Evolutionary conservation across 1,140 invertebrate genomes (phyloP).

Genomic region (Patella vulgata): DNA sequence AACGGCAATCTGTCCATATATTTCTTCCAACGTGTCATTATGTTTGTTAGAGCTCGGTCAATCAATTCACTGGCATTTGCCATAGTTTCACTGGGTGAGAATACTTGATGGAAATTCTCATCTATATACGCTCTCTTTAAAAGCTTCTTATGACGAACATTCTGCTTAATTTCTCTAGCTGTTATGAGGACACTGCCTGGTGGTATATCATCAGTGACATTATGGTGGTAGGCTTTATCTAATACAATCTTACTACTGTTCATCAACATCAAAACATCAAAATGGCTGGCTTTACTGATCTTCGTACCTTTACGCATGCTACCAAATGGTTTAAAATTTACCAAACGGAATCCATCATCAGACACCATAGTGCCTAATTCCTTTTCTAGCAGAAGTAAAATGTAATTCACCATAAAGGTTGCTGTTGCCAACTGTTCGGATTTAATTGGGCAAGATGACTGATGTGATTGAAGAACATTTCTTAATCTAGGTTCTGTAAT

Average conservation of each 20-base stretch:
- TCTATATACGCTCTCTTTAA: conserved; percentile 13
- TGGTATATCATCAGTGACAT: conserved; percentile 31
- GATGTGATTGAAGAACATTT: conserved; percentile 39
- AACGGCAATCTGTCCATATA: conserved; percentile 52
- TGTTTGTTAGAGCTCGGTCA: conserved; percentile 38
- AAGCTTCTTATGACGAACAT: conserved; percentile 6
- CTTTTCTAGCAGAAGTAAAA: conserved; percentile 39
- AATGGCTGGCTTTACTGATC: conserved; percentile 34
- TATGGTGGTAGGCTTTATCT: conserved; percentile 27
- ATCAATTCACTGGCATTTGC: conserved; percentile 35
- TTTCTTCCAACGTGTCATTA: conserved; percentile 41
- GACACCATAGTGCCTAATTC: conserved; percentile 32
- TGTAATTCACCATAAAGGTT: conserved; percentile 46
- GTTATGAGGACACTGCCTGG: conserved; percentile 44
- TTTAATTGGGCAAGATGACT: conserved; percentile 36
- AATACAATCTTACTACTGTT: conserved; percentile 32
- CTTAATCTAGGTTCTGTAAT: conserved; percentile 14
- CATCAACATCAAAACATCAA: conserved; percentile 48
- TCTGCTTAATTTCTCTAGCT: background rate
- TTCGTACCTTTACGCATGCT: conserved; percentile 44
- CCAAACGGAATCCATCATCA: conserved; percentile 30
- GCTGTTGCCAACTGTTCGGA: conserved; percentile 34
- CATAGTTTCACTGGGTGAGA: conserved; percentile 34
- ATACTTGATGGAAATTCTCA: conserved; percentile 26
- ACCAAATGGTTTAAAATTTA: conserved; percentile 39